A percentile compares a stretch with the other conserved stretches of the same genome.
These are phyloP conservation scores for Beroe ovata DNA, from an alignment of 37 sponge, comb jelly and placozoan species.

Conservation along the genomic window DNA sequence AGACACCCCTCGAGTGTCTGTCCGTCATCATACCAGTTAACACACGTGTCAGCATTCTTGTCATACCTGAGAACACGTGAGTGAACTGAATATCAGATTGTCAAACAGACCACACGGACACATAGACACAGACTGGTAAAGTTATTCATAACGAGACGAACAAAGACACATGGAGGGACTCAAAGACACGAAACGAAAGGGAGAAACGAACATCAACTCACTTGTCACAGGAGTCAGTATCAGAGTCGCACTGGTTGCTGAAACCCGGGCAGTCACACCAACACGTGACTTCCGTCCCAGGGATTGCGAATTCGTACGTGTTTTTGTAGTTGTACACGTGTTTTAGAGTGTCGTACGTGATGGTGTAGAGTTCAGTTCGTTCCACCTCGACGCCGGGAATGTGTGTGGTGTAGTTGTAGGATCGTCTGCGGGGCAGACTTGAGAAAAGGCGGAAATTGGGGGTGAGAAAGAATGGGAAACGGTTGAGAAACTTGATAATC, in stretches of 20 bases:
- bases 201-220: no score
- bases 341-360: conserved; percentile 15
- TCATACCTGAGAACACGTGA: conserved; percentile 7
- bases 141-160: no score
- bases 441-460: no score
- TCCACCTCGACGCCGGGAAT: background rate
- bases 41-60: conserved; percentile 9
- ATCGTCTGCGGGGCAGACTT: background rate
- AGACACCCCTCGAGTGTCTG: conserved; percentile 65
- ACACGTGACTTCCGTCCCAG: conserved; percentile 23
- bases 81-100: background rate
- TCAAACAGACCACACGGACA: background rate
- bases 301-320: conserved; percentile 41
- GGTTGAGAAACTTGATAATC: no score
- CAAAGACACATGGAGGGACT: no score
- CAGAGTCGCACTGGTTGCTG: conserved; percentile 40
- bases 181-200: no score
- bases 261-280: conserved; percentile 67
- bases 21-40: conserved; percentile 63
- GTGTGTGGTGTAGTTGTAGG: background rate
- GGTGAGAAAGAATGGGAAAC: no score
- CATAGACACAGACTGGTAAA: no score
- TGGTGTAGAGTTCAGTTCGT: conserved; percentile 3
- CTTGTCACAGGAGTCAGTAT: conserved; percentile 56
- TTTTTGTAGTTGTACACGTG: conserved; percentile 66